Evolutionary conservation across 1,140 invertebrate genomes (phyloP).

Genomic region (Micrasema minimum): DNA sequence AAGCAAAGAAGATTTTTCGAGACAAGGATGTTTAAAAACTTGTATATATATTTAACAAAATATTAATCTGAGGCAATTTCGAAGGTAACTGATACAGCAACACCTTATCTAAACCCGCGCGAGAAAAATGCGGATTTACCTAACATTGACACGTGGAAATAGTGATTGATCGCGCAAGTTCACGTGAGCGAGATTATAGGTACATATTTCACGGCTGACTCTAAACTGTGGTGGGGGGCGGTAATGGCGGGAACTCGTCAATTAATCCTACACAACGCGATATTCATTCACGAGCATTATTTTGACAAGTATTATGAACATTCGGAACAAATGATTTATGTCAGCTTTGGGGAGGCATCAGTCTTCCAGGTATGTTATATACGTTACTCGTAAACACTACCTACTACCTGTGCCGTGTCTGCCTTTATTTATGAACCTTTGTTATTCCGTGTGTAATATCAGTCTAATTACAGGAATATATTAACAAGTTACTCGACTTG

Average conservation of each 20-base stretch:
- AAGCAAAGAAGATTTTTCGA: too few species aligned
- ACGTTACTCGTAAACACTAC: too few species aligned
- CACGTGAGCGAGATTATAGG: slow-evolving; percentile 10
- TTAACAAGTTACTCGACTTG: too few species aligned
- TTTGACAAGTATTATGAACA: slow-evolving; percentile 32
- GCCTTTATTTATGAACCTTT: slow-evolving; percentile 1
- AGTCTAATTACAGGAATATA: too few species aligned
- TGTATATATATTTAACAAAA: too few species aligned
- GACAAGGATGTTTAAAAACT: too few species aligned
- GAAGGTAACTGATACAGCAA: too few species aligned
- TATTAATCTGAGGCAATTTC: too few species aligned
- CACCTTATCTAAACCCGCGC: too few species aligned
- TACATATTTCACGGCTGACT: slow-evolving; percentile 8
- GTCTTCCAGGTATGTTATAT: neutral
- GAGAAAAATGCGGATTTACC: slow-evolving; percentile 18
- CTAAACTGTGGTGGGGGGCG: slow-evolving; percentile 1
- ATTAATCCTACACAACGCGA: slow-evolving; percentile 18
- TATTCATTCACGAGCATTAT: slow-evolving; percentile 22
- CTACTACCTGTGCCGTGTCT: slow-evolving; percentile 2
- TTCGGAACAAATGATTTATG: slow-evolving; percentile 21
- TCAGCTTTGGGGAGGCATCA: neutral
- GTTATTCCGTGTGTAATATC: too few species aligned
- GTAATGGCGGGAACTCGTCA: slow-evolving; percentile 25
- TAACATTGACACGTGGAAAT: slow-evolving; percentile 27
- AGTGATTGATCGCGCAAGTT: slow-evolving; percentile 14